Percentiles rank a stretch among this genome's conserved stretches.
phyloP scores from a whole-genome alignment of 2,113 vertebrate genomes.

The Mungos mungo region DNA sequence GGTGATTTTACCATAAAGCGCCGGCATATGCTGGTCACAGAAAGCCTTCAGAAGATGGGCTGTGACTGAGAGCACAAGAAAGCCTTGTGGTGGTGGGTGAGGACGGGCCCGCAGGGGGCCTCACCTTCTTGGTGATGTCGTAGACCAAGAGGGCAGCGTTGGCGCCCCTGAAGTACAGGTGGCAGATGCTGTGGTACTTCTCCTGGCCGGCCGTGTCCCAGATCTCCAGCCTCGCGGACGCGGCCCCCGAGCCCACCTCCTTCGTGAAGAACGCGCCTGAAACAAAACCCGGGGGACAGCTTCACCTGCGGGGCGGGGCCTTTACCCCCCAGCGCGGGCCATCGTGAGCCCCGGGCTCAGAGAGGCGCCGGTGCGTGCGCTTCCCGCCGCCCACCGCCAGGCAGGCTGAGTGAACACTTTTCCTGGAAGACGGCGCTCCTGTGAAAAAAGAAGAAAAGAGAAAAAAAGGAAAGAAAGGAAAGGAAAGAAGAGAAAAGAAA shows the following conservation, averaged over 20 bases:
- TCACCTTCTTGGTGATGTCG: slow-evolving; percentile 87
- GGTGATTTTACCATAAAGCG: fast-evolving
- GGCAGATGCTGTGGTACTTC: slow-evolving; percentile 89
- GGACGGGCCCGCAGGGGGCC: fast-evolving
- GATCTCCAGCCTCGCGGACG: slow-evolving; percentile 85
- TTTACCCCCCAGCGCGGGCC: fast-evolving
- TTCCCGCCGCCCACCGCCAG: too few species aligned
- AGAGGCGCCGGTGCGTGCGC: too few species aligned
- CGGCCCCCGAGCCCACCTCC: slow-evolving; percentile 61
- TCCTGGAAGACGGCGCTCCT: neutral
- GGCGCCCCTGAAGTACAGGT: slow-evolving; percentile 88
- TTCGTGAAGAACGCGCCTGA: slow-evolving; percentile 89
- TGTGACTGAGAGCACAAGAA: fast-evolving
- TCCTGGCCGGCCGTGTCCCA: slow-evolving; percentile 92
- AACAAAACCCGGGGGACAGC: fast-evolving
- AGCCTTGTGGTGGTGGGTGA: fast-evolving
- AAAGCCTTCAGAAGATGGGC: fast-evolving
- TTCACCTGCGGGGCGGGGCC: fast-evolving
- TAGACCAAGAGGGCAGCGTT: slow-evolving; percentile 85
- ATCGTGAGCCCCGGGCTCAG: fast-evolving
- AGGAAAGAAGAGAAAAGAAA: neutral
- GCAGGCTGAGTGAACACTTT: neutral
- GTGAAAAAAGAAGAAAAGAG: too few species aligned
- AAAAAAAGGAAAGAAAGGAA: too few species aligned
- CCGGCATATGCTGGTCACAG: fast-evolving